Conservation (phyloP, 2,113 vertebrate genomes). For the Prionailurus bengalensis region DNA sequence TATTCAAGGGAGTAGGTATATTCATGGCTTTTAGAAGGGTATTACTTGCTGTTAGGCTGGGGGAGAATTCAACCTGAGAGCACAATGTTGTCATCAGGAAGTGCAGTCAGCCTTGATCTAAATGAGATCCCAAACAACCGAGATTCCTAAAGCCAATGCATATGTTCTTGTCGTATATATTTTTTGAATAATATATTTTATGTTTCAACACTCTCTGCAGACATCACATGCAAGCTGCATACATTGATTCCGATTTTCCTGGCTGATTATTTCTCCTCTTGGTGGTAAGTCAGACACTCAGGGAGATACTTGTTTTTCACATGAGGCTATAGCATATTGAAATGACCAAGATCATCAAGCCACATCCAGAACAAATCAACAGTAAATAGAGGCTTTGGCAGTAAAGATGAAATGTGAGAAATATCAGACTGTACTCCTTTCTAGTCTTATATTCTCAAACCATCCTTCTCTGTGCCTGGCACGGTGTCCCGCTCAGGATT, state of each 20-base stretch:
- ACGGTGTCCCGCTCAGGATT: not conserved
- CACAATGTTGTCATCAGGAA: not conserved
- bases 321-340: not conserved
- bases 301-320: slow-evolving; percentile 33
- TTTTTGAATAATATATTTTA: not conserved
- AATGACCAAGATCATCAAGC: not conserved
- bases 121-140: not conserved
- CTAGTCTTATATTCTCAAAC: not conserved
- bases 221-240: not conserved
- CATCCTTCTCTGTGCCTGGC: not conserved
- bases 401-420: not conserved
- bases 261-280: not conserved
- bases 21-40: not conserved
- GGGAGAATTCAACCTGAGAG: not conserved
- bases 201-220: slow-evolving; percentile 10
- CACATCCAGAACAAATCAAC: not conserved
- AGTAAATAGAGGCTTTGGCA: not conserved
- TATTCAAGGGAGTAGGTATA: not conserved
- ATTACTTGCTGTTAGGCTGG: not conserved
- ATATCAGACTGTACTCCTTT: not conserved
- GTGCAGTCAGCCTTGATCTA: not conserved
- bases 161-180: not conserved
- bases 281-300: not conserved
- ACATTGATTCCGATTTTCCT: slow-evolving; percentile 7
- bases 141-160: not conserved